phyloP scores from a whole-genome alignment of 2,113 vertebrate species.

The Gobio gobio region DNA sequence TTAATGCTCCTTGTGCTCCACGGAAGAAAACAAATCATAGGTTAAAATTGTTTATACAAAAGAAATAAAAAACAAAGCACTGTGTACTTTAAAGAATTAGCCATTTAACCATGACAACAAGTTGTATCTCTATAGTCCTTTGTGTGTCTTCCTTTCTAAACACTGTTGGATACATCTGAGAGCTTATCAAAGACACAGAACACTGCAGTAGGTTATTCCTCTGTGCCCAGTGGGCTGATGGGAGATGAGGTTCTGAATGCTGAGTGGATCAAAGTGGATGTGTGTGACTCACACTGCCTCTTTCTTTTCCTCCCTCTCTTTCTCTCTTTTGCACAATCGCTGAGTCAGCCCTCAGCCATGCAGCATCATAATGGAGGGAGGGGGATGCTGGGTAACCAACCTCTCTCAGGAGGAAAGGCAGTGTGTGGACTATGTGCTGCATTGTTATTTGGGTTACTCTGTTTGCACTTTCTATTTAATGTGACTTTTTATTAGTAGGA shows the following conservation, averaged over 20 bases:
- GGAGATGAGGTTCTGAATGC: conserved; percentile 40
- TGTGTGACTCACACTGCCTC: conserved; percentile 57
- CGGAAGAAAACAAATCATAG: not conserved
- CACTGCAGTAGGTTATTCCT: conserved; percentile 37
- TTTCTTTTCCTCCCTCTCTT: conserved; percentile 7
- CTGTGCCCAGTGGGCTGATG: conserved; percentile 21
- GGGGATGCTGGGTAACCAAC: conserved; percentile 8
- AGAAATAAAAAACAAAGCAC: not conserved
- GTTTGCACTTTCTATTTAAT: not conserved
- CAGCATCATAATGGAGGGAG: conserved; percentile 49
- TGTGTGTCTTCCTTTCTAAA: conserved; percentile 27
- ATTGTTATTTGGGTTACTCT: not conserved
- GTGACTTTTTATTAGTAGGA: not conserved
- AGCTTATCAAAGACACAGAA: conserved; percentile 7
- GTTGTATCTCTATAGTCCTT: not conserved
- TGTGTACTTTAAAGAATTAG: not conserved
- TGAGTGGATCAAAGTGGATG: conserved; percentile 59
- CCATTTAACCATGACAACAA: not conserved
- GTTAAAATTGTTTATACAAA: too few species aligned
- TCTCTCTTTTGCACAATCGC: conserved; percentile 39
- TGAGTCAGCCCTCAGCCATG: conserved; percentile 55
- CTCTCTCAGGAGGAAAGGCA: conserved; percentile 3
- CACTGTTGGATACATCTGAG: conserved; percentile 6
- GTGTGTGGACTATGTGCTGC: not conserved
- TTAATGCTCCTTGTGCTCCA: not conserved